Evolutionary conservation across 2,888 invertebrate species (phyloP), one percentile per base, ranked within the genome.

Genomic region (Conops quadrifasciatus): DNA sequence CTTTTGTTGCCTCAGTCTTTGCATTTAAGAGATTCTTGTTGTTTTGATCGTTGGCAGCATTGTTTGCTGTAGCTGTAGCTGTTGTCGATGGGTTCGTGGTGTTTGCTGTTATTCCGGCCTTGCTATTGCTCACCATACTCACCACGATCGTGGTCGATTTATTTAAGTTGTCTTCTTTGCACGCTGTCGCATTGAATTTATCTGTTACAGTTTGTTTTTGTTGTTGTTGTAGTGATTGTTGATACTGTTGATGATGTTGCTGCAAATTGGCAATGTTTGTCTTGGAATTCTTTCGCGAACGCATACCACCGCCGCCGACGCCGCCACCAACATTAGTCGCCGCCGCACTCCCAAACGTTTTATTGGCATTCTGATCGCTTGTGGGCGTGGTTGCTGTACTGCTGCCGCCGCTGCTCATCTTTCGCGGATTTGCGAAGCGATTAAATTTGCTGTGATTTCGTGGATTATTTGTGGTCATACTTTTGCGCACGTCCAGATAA

Each of bases 211-310:
- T 36, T 24, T 75, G 60, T 63, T 75, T 58, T 63, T 74, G 26
- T 13, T 73, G 68, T 36, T n/a, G n/a, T n/a, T n/a, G n/a, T n/a
- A n/a, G n/a, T n/a, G n/a, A n/a, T n/a, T n/a, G n/a, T n/a, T n/a
- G n/a, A n/a, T n/a, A n/a, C n/a, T n/a, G n/a, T n/a, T n/a, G n/a
- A n/a, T n/a, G n/a, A n/a, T n/a, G n/a, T n/a, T n/a, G n/a, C 43
- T 67, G 71, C 9, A 78, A 67, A 74, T 78, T 80, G 9, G 77
- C 73, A 67, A 83, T 80, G 64, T 81, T 80, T 24, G 80, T 79
- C 65, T 83, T 82, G 1, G 86, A 85, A 71, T 85, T 85, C 69
- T 82, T 84, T 4, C 85, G 78, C 24, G 84, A 82, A n/a, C 85
- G 81, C 77, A 81, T 80, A 2, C 81, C 80, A 24, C 77, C 67